These are phyloP conservation scores for Dasysyrphus albostriatus DNA, from an alignment of 2,888 invertebrate genomes.

Conservation along the genomic window DNA sequence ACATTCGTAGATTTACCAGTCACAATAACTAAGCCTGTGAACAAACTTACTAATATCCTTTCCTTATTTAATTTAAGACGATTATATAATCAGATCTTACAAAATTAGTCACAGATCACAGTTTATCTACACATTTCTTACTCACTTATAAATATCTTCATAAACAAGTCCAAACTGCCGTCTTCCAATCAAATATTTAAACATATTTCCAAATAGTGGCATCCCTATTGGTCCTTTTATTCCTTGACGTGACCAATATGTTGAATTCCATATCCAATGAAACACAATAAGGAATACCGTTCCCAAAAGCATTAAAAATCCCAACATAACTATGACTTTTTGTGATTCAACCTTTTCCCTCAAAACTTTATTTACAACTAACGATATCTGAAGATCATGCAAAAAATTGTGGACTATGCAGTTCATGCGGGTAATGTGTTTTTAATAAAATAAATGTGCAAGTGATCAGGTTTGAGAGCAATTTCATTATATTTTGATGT, in stretches of 20 bases:
- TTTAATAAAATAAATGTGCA: conserved; percentile 30
- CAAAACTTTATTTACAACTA: conserved; percentile 26
- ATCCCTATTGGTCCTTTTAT: conserved; percentile 77
- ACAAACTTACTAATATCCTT: no score
- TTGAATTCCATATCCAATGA: conserved; percentile 74
- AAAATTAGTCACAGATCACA: no score
- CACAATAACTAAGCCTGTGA: no score
- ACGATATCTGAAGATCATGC: background rate
- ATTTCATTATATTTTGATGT: background rate
- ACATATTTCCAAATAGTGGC: conserved; percentile 80
- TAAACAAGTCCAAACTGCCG: conserved; percentile 79
- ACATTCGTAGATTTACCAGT: no score
- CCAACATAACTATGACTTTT: conserved; percentile 16
- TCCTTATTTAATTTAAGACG: no score
- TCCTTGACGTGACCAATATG: conserved; percentile 78
- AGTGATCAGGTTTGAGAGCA: conserved; percentile 22
- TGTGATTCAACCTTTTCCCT: conserved; percentile 1
- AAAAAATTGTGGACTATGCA: background rate
- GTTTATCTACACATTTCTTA: background rate
- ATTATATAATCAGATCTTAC: no score
- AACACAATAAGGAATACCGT: conserved; percentile 4
- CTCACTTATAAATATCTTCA: conserved; percentile 79
- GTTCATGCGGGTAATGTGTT: conserved; percentile 39
- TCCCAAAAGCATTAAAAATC: conserved; percentile 19
- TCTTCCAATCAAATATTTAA: conserved; percentile 76